phyloP scores from a whole-genome alignment of 2,113 vertebrate genomes.

The Phylloscopus trochiloides region DNA sequence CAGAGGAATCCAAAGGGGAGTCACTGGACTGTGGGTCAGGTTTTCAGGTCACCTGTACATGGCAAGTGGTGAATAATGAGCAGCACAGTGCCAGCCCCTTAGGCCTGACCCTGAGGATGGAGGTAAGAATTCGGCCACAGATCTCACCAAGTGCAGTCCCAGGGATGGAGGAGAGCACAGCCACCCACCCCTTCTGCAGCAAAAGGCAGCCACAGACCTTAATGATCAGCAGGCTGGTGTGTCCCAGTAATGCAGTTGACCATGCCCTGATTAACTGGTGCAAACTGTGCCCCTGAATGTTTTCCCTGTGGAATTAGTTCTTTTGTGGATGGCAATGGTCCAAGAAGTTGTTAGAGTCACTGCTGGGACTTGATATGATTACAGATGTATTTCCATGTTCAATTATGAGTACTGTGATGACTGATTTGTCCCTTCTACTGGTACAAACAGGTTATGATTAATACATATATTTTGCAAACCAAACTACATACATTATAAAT shows the following conservation, averaged over 20 bases:
- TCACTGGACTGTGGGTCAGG: neutral
- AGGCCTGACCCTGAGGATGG: neutral
- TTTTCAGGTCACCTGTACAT: neutral
- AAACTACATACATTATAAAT: neutral
- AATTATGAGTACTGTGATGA: neutral
- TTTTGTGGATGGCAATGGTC: neutral
- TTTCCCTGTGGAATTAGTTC: neutral
- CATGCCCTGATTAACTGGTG: neutral
- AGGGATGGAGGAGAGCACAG: neutral
- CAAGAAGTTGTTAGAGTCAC: neutral
- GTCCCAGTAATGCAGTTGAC: neutral
- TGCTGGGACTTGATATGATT: neutral
- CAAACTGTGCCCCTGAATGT: neutral
- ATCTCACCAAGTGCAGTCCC: neutral
- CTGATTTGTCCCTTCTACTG: neutral
- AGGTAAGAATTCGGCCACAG: neutral
- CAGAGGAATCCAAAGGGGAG: neutral
- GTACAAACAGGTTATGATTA: neutral
- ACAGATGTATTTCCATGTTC: neutral
- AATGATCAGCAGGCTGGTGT: neutral
- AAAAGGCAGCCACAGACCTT: neutral
- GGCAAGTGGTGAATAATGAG: conserved; percentile 5
- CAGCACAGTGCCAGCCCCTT: neutral
- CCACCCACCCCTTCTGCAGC: neutral
- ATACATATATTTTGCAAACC: neutral